phyloP scores from a whole-genome alignment of 2,797 vertebrate genomes.

The Phoebastria nigripes region DNA sequence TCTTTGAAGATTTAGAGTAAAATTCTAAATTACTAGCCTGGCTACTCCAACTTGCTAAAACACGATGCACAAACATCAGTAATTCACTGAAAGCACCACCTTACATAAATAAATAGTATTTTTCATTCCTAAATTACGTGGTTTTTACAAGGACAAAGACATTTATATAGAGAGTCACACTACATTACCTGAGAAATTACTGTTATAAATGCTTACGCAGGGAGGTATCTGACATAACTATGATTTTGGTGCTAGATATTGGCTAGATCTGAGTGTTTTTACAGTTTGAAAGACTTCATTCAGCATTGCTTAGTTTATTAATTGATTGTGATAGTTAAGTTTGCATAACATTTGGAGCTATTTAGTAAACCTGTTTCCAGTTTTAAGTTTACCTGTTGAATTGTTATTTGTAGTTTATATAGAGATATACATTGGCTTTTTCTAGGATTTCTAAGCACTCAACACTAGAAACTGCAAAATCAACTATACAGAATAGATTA shows the following conservation, averaged over 20 bases:
- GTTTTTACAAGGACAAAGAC: background rate
- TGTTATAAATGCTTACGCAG: background rate
- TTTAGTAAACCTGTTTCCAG: background rate
- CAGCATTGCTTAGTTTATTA: background rate
- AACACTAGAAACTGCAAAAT: background rate
- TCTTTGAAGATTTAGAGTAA: background rate
- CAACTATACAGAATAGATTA: background rate
- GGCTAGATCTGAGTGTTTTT: background rate
- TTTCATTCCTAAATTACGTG: background rate
- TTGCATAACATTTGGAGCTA: background rate
- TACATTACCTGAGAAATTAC: background rate
- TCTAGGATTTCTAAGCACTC: background rate
- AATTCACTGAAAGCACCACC: background rate
- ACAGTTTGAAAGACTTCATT: background rate
- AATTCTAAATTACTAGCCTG: background rate
- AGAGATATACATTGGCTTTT: background rate
- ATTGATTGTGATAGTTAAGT: background rate
- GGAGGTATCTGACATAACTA: background rate
- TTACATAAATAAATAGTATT: background rate
- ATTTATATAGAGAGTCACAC: background rate
- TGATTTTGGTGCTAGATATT: background rate
- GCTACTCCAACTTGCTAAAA: background rate
- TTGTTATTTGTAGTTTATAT: background rate
- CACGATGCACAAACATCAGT: background rate
- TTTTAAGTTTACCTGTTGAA: background rate